A percentile compares a stretch with the other conserved stretches of the same genome.
Evolutionary conservation across 2,888 invertebrate species (phyloP).

Genomic region (Idaea straminata): DNA sequence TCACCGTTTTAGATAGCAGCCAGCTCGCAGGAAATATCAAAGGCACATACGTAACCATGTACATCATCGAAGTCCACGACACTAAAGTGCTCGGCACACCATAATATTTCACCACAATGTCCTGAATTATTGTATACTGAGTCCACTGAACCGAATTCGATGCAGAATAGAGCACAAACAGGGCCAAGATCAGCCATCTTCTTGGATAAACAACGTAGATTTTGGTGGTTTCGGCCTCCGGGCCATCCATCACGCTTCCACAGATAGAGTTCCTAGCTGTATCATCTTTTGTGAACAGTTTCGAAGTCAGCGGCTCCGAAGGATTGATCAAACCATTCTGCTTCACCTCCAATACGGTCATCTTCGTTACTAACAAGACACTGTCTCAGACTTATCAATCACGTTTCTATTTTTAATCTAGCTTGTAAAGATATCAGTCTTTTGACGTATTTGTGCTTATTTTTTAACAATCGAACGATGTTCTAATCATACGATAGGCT

Average conservation of each 20-base stretch:
- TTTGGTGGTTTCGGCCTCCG: slow-evolving; percentile 30
- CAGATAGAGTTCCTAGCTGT: slow-evolving; percentile 36
- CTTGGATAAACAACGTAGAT: slow-evolving; percentile 82
- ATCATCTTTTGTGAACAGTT: slow-evolving; percentile 33
- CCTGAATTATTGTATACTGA: slow-evolving; percentile 94
- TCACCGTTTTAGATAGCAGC: slow-evolving; percentile 94
- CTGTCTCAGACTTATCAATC: neutral
- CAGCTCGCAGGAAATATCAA: slow-evolving; percentile 98
- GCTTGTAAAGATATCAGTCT: neutral
- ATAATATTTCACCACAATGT: slow-evolving; percentile 88
- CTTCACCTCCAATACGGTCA: neutral
- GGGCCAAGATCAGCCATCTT: slow-evolving; percentile 89
- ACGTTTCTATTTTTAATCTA: neutral
- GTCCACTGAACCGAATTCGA: slow-evolving; percentile 98
- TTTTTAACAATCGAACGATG: neutral
- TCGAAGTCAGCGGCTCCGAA: slow-evolving; percentile 33
- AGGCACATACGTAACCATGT: slow-evolving; percentile 97
- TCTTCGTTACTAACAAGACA: neutral
- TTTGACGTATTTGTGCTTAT: neutral
- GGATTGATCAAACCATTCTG: slow-evolving; percentile 29
- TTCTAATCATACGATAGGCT: neutral
- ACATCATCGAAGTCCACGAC: slow-evolving; percentile 98
- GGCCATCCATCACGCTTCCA: slow-evolving; percentile 55
- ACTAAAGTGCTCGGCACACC: slow-evolving; percentile 84
- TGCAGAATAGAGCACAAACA: slow-evolving; percentile 93